Evolutionary conservation across 64 coral and sea anemone species (phyloP).

Genomic region (Pocillopora damicornis): DNA sequence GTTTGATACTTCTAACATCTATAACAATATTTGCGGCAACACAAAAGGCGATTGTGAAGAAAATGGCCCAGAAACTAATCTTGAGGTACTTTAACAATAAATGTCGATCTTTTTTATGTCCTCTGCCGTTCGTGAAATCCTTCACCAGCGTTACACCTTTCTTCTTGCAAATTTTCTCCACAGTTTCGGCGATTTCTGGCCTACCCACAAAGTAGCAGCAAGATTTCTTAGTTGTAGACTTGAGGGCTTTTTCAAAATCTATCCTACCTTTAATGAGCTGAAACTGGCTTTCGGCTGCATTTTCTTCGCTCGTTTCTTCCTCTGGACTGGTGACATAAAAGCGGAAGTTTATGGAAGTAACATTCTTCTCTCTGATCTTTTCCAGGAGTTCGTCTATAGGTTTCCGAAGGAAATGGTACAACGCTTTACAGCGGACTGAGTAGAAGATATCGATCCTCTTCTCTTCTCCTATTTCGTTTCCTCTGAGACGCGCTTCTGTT

Average conservation of each 20-base stretch:
- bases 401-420: constrained; percentile 23
- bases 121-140: constrained; percentile 55
- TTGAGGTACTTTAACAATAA: constrained; percentile 51
- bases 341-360: constrained; percentile 15
- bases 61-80: constrained; percentile 39
- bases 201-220: constrained; percentile 62
- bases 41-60: constrained; percentile 24
- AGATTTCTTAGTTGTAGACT: constrained; percentile 30
- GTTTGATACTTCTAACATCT: constrained; percentile 48
- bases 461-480: not conserved
- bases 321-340: constrained; percentile 48
- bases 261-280: constrained; percentile 33
- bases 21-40: constrained; percentile 23
- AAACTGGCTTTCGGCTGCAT: constrained; percentile 1
- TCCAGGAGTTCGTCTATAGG: constrained; percentile 15
- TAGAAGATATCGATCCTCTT: constrained; percentile 48
- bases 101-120: constrained; percentile 15
- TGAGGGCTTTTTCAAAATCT: constrained; percentile 46
- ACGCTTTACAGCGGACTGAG: constrained; percentile 49
- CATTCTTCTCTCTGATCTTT: constrained; percentile 35
- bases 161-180: constrained; percentile 40
- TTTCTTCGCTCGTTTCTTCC: not conserved
- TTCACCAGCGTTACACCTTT: constrained; percentile 32
- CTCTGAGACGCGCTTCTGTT: not conserved
- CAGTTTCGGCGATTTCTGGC: constrained; percentile 46